phyloP scores from a whole-genome alignment of 2,113 vertebrate genomes.

The Apteryx mantelli region DNA sequence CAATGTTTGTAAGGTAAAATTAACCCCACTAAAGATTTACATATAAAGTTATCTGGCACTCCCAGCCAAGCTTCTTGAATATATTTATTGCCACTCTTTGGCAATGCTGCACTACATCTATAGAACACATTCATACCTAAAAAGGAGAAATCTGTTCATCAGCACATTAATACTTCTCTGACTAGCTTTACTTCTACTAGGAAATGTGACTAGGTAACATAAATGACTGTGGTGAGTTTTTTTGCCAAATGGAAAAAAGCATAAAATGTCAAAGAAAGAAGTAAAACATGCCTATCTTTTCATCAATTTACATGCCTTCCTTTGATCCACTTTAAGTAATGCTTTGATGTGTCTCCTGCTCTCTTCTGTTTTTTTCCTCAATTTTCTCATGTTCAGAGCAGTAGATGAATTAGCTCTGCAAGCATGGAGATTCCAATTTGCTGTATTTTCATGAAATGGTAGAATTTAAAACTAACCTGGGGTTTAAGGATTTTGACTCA shows the following conservation, averaged over 20 bases:
- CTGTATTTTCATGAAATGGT: background rate
- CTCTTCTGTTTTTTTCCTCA: background rate
- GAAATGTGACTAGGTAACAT: background rate
- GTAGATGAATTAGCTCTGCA: background rate
- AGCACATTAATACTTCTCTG: background rate
- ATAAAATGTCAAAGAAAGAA: background rate
- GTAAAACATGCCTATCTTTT: background rate
- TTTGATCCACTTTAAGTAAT: background rate
- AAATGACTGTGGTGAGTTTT: background rate
- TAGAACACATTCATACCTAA: background rate
- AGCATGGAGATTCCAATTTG: background rate
- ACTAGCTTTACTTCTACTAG: background rate
- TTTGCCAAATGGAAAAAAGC: background rate
- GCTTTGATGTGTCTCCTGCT: background rate
- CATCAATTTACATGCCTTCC: background rate
- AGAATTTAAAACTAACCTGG: background rate
- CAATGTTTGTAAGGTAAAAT: background rate
- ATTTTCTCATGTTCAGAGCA: background rate
- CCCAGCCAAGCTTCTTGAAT: constrained; percentile 2
- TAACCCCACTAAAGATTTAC: constrained; percentile 3
- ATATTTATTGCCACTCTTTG: background rate
- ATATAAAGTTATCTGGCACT: background rate
- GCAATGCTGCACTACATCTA: background rate
- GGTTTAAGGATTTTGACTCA: background rate
- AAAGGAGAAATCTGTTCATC: background rate